phyloP scores from a whole-genome alignment of 2,113 vertebrate genomes.

The Burhinus bistriatus region DNA sequence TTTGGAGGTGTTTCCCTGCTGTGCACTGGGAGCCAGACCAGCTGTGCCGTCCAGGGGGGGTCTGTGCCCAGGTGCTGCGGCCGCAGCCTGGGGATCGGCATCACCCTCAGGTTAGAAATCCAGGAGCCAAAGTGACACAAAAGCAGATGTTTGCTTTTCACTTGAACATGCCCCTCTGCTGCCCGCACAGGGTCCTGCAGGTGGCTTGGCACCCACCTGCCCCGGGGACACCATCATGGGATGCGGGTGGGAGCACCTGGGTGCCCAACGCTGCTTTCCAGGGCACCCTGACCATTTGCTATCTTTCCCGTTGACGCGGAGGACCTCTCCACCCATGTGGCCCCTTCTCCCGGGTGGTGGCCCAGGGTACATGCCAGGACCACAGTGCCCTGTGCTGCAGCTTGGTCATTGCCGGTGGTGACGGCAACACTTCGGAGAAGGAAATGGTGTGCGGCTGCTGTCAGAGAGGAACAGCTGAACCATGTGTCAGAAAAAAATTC shows the following conservation, averaged over 20 bases:
- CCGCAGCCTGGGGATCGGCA: no score
- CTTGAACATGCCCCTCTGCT: neutral
- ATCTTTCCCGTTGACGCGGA: rapidly evolving
- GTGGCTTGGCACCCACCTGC: neutral
- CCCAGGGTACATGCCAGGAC: neutral
- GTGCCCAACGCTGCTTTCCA: neutral
- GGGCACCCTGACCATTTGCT: no score
- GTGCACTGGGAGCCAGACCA: rapidly evolving
- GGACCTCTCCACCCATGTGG: neutral
- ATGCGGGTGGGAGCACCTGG: rapidly evolving
- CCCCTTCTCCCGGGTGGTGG: neutral
- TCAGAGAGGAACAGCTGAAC: neutral
- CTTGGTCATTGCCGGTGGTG: rapidly evolving
- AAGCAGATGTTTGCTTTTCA: neutral
- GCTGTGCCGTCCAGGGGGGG: neutral
- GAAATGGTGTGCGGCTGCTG: neutral
- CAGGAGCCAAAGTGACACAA: neutral
- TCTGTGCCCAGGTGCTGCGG: no score
- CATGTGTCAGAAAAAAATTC: neutral
- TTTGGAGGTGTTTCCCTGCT: neutral
- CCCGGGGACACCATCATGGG: rapidly evolving
- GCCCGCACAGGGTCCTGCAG: rapidly evolving
- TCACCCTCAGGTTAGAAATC: neutral
- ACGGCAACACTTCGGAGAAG: rapidly evolving
- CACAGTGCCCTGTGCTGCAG: neutral